These are phyloP conservation scores for Lampris incognitus DNA, from an alignment of 2,113 vertebrate genomes.

Conservation along the genomic window DNA sequence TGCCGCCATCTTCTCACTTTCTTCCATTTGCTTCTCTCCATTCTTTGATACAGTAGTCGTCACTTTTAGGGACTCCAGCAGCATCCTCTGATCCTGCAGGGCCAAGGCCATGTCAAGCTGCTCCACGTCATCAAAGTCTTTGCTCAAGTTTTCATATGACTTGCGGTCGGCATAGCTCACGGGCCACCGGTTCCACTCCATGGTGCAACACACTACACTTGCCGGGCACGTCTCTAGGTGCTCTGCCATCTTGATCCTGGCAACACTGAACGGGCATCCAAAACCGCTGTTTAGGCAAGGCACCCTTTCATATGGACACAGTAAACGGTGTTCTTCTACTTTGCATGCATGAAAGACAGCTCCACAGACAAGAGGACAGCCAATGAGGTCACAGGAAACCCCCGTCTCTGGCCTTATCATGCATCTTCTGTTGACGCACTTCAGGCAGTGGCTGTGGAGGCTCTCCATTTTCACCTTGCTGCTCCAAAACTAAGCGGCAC, in stretches of 20 bases:
- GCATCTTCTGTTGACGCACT: constrained; percentile 95
- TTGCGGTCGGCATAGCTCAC: constrained; percentile 96
- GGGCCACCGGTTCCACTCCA: constrained; percentile 99
- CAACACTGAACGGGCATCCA: constrained; percentile 92
- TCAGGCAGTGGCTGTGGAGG: constrained; percentile 92
- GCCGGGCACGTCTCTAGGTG: constrained; percentile 94
- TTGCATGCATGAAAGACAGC: constrained; percentile 97
- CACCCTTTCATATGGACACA: constrained; percentile 95
- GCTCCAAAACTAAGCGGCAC: not conserved
- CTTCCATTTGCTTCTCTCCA: constrained; percentile 80
- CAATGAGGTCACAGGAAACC: constrained; percentile 92
- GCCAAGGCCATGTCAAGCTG: constrained; percentile 98
- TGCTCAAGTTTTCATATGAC: constrained; percentile 96
- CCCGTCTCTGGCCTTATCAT: constrained; percentile 91
- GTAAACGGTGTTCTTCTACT: constrained; percentile 90
- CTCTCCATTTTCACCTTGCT: constrained; percentile 85
- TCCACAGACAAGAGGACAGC: constrained; percentile 94
- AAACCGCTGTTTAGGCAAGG: constrained; percentile 94
- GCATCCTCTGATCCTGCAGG: constrained; percentile 97
- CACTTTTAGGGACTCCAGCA: constrained; percentile 95
- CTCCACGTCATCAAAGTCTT: constrained; percentile 95
- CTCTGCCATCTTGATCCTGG: constrained; percentile 92
- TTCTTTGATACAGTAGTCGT: constrained; percentile 91
- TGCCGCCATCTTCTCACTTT: constrained; percentile 83
- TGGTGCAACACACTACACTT: constrained; percentile 98